These are phyloP conservation scores for Tringa solitaria DNA, from an alignment of 2,113 vertebrate species.

Conservation along the genomic window DNA sequence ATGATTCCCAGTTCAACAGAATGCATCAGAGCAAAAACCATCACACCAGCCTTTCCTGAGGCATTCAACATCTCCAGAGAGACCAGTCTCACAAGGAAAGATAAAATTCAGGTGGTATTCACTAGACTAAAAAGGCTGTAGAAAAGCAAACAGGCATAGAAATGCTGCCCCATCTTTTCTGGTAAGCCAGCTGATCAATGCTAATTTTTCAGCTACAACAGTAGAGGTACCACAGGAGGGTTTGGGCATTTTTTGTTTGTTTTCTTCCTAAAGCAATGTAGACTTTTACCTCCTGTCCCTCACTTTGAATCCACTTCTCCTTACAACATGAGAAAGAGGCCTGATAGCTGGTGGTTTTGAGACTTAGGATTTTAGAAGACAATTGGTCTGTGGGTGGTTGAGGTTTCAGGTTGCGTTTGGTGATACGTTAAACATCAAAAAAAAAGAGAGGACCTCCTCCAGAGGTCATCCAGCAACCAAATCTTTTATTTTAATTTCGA, in stretches of 20 bases:
- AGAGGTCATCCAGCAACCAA: background rate
- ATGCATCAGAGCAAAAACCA: accelerated
- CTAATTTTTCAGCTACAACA: background rate
- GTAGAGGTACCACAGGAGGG: background rate
- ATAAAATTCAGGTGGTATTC: background rate
- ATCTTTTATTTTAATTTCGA: background rate
- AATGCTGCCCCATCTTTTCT: background rate
- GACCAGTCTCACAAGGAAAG: background rate
- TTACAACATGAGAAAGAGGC: background rate
- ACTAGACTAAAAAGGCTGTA: background rate
- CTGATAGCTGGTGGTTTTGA: background rate
- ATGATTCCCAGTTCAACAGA: background rate
- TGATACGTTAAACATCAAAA: background rate
- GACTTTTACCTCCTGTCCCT: background rate
- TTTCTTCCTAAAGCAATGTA: background rate
- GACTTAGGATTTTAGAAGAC: background rate
- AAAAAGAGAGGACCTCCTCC: background rate
- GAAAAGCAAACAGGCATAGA: background rate
- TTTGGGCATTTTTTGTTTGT: background rate
- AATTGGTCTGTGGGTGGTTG: background rate
- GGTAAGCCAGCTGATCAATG: background rate
- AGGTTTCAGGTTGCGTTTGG: background rate
- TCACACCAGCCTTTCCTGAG: background rate
- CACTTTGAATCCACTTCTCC: background rate
- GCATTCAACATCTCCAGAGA: background rate